Evolutionary conservation across 1,140 invertebrate species (phyloP), one percentile per base, ranked within the genome.

Genomic region (Zaprionus africanus): DNA sequence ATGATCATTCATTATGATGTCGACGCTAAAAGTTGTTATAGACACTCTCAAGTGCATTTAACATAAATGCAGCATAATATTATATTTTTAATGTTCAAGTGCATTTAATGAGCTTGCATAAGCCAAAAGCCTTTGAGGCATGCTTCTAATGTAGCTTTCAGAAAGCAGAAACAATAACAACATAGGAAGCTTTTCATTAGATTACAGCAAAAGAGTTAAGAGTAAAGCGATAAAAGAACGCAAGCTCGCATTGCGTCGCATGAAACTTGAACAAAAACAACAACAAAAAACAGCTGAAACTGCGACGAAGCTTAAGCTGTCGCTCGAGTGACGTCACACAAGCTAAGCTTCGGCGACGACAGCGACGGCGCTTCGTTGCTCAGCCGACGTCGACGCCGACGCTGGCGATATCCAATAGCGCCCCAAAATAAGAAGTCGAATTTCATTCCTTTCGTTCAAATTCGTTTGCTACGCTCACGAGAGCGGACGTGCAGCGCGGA

Each of bases 401-500:
- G 15, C 36, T 41, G 38, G 49, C 75, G 36, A 79, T 81, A 85
- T 85, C 86, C 85, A 85, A 90, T 90, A 85, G 86, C 82, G 81
- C 85, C 81, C 81, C 85, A 90, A 90, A 90, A 90, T 90, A 90
- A 90, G 85, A 90, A 90, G 85, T 90, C 86, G 86, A 82, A 85
- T 82, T 88, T 90, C 85, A 90, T 90, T 90, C 86, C 86, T 90
- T 90, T 90, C 75, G 85, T 90, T 90, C 85, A 90, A 90, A 90
- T 85, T 90, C 86, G 91, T 92, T 92, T 90, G 84, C 79, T 91
- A 78, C 84, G 91, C 91, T 92, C 91, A 90, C 76, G 84, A 82
- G 91, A 92, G 91, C 91, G 91, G 91, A 91, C 91, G 91, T 92
- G 83, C 68, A 79, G 80, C 86, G 87, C 90, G 91, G 78, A 84